These are phyloP conservation scores for Pasiphila rectangulata DNA, from an alignment of 2,888 invertebrate genomes.

Conservation along the genomic window DNA sequence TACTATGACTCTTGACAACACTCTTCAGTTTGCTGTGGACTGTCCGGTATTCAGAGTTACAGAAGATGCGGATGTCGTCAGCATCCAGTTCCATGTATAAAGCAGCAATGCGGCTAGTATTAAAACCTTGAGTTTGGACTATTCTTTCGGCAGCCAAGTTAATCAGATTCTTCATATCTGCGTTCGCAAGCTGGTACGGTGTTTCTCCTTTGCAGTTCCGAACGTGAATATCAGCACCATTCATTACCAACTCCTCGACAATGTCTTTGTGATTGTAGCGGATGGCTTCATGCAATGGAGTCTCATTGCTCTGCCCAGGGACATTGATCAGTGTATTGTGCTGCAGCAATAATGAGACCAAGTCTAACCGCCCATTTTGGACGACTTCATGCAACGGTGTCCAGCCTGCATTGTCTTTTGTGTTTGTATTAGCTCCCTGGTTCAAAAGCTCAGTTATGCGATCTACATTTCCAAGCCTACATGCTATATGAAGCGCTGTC, in stretches of 20 bases:
- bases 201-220: slow-evolving; percentile 79
- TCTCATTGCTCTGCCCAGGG: slow-evolving; percentile 82
- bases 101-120: slow-evolving; percentile 53
- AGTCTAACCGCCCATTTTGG: slow-evolving; percentile 77
- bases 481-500: slow-evolving; percentile 82
- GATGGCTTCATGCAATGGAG: slow-evolving; percentile 85
- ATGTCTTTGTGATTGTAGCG: slow-evolving; percentile 69
- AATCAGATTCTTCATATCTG: slow-evolving; percentile 49
- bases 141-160: slow-evolving; percentile 51
- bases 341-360: slow-evolving; percentile 79
- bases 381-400: slow-evolving; percentile 87
- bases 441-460: slow-evolving; percentile 73
- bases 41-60: slow-evolving; percentile 50
- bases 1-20: slow-evolving; percentile 53
- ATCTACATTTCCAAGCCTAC: slow-evolving; percentile 75
- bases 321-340: slow-evolving; percentile 82
- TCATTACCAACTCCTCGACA: slow-evolving; percentile 77
- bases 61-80: slow-evolving; percentile 57
- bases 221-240: slow-evolving; percentile 79
- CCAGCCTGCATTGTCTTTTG: slow-evolving; percentile 86
- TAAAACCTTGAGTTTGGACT: slow-evolving; percentile 59
- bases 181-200: slow-evolving; percentile 64
- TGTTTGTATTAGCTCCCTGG: slow-evolving; percentile 83
- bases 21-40: slow-evolving; percentile 56
- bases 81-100: slow-evolving; percentile 51